Base-by-base conservation (phyloP, 1,140 invertebrate genomes). In the Linepithema humile region DNA sequence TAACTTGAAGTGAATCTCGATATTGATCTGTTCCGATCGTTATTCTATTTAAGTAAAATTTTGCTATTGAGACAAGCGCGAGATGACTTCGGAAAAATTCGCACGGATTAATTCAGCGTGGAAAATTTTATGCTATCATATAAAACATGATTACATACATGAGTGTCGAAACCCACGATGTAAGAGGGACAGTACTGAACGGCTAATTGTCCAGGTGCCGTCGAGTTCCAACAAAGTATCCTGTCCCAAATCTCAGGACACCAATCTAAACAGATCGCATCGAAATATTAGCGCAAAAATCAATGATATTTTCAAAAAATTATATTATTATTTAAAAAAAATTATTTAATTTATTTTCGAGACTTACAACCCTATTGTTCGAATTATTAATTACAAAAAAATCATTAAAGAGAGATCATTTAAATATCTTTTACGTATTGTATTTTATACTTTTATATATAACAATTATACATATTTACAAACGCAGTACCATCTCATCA, bases 221-320 rank as follows among this genome's bases (percentile, higher is more conserved):
- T 95, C 17, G 93, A 92, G 6, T 93, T 94, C 95, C 95, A 96
- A 84, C 95, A 96, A 7, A 95, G 78, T 82, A 95, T 94, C 0
- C 93, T 92, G 84, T 96, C 95, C 94, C 95, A 96, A 17, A 94
- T 91, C 75, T 91, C 90, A 0, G 94, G 93, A 73, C 95, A 95
- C 93, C 93, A 94, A n/a, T 90, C 94, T 94, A 86, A 84, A 87
- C 20, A 87, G 72, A 65, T 20, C 7, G 38, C 29, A 55, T 62
- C 29, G 15, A 35, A 50, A 64, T 17, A 53, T 73, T 43, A 70
- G 1, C 23, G 26, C 17, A 32, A 43, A 20, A 26, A 43, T 15
- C n/a, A 50, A 40, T 26, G 2, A 29, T 3, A 57, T 57, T 29
- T 29, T 10, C 10, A 29, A 26, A 20, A 35, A 20, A 64, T n/a